phyloP scores from a whole-genome alignment of 2,888 invertebrate genomes.

The Polylopha cassiicola region DNA sequence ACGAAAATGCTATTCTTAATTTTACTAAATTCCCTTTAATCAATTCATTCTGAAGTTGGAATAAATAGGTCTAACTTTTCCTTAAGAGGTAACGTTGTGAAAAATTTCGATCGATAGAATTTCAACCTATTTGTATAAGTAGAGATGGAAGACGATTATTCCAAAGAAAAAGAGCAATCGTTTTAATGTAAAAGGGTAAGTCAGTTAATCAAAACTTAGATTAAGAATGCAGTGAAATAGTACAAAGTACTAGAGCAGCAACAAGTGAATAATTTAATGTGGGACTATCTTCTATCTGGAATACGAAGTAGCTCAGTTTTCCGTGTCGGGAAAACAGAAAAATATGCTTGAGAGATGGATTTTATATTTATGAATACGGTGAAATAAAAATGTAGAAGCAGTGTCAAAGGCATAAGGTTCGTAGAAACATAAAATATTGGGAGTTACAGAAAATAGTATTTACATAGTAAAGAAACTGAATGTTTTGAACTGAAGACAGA shows the following conservation, averaged over 20 bases:
- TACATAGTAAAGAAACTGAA: too few relatives aligned
- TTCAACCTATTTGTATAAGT: constrained; percentile 34
- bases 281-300: constrained; percentile 30
- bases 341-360: background rate
- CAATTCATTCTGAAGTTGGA: constrained; percentile 43
- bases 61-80: constrained; percentile 16
- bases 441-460: too few relatives aligned
- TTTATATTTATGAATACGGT: background rate
- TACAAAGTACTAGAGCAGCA: constrained; percentile 29
- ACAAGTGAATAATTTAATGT: constrained; percentile 37
- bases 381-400: too few relatives aligned
- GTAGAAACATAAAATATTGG: too few relatives aligned
- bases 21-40: constrained; percentile 72
- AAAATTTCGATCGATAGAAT: constrained; percentile 31
- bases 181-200: constrained; percentile 26
- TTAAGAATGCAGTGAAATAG: constrained; percentile 33
- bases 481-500: too few relatives aligned
- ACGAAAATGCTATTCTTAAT: constrained; percentile 71
- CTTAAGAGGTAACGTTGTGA: constrained; percentile 16
- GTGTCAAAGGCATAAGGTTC: too few relatives aligned
- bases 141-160: constrained; percentile 56
- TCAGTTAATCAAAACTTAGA: constrained; percentile 27
- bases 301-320: constrained; percentile 37
- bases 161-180: constrained; percentile 28
- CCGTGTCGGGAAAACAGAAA: constrained; percentile 40